Conservation (phyloP, 2,113 vertebrate genomes). For the Nyctereutes procyonoides region DNA sequence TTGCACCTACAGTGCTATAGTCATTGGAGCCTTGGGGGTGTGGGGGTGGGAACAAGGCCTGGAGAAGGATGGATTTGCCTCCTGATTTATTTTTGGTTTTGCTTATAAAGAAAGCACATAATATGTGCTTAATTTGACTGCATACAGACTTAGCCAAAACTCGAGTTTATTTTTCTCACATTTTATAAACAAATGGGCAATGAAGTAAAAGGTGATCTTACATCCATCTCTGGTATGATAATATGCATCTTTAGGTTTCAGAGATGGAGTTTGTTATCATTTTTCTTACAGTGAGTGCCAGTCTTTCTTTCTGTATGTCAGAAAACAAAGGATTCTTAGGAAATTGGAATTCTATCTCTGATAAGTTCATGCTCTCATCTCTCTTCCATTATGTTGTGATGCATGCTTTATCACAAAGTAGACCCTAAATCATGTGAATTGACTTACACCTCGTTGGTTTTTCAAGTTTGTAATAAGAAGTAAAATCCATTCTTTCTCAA, state of each 20-base stretch:
- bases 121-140: slow-evolving; percentile 59
- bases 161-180: background rate
- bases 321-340: background rate
- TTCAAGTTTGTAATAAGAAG: background rate
- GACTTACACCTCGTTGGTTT: background rate
- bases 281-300: background rate
- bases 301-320: background rate
- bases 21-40: slow-evolving; percentile 61
- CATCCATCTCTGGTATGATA: background rate
- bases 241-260: slow-evolving; percentile 23
- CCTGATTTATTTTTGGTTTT: background rate
- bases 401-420: background rate
- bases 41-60: slow-evolving; percentile 2
- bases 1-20: slow-evolving; percentile 73
- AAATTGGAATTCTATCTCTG: background rate
- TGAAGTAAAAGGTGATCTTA: background rate
- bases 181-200: background rate
- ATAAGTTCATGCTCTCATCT: background rate
- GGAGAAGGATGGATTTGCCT: slow-evolving; percentile 16
- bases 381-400: background rate
- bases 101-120: background rate
- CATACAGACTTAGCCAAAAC: background rate
- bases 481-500: background rate
- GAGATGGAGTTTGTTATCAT: background rate
- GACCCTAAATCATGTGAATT: background rate